Evolutionary conservation across 2,797 vertebrate species (phyloP), one percentile per base, ranked within the genome.

Genomic region (Podarcis lilfordi): DNA sequence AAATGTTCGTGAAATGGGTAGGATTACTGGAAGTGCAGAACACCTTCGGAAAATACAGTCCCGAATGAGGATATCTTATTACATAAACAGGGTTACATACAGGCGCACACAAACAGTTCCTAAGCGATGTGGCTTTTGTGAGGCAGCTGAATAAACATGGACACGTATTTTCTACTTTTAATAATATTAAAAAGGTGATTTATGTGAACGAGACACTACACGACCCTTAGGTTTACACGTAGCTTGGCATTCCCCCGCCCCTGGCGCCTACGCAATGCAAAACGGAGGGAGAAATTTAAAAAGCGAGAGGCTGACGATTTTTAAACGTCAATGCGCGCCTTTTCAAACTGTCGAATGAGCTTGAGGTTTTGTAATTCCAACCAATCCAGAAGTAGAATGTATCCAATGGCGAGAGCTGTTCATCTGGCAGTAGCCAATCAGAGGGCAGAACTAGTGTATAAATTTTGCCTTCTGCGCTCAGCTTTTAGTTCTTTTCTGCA

Each of bases 391-490:
- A 3, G 5, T 1, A 3, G 23, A 27, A 2, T 6, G 1, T 19
- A 7, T 37, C 82, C 76, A 84, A 84, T 80, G 29, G 68, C 6
- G 23, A 29, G 23, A 5, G 21, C 4, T 1, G 1, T 55, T 23
- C 32, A 11, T 55, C 2, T 43, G 37, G 23, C 5, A 23, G 1
- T 25, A 82, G 35, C 80, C 81, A 84, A 79, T 87, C 74, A 79
- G 21, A 25, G 8, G 9, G 1, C 23, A 72, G 4, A 8, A 13
- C 27, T 0, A 4, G n/a, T 15, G 50, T 85, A 89, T 89, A 89
- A 85, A 89, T 80, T 4, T 61, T 92, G 94, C 35, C 95, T 93
- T 68, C 92, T 89, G 59, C 93, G 91, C 85, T 89, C 88, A n/a
- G 84, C 85, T 3, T 91, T 91, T 0, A 92, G 91, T 91, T 68